These are phyloP conservation scores for Vombatus ursinus DNA, from an alignment of 2,113 vertebrate species.

Conservation along the genomic window DNA sequence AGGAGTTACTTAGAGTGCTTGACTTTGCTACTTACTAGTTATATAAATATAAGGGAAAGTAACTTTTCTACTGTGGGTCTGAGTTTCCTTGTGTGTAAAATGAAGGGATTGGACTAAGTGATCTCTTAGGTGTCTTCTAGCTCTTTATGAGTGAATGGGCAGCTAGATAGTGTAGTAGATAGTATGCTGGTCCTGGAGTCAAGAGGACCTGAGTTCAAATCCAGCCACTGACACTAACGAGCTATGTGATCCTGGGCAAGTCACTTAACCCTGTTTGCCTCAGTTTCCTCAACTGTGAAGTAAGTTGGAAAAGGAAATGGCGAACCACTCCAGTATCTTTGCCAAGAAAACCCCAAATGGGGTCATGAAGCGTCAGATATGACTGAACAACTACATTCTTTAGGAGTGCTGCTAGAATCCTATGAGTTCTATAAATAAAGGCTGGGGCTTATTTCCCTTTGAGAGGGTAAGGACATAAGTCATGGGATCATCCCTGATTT, in stretches of 20 bases:
- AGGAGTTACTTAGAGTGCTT: background rate
- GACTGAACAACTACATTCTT: background rate
- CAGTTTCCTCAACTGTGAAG: background rate
- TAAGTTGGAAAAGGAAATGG: background rate
- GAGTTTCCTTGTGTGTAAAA: background rate
- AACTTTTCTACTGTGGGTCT: background rate
- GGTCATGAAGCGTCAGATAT: background rate
- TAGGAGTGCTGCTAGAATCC: background rate
- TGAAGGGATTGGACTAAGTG: background rate
- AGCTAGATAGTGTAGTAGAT: background rate
- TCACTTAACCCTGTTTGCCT: background rate
- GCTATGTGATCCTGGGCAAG: background rate
- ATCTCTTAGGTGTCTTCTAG: background rate
- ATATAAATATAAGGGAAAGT: background rate
- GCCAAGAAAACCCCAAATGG: background rate
- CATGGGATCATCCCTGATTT: background rate
- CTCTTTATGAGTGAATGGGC: background rate
- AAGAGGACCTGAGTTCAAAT: background rate
- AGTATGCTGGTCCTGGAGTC: background rate
- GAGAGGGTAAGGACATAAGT: background rate
- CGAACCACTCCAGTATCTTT: background rate
- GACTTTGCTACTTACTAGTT: background rate
- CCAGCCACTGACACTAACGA: background rate
- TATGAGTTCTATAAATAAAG: background rate
- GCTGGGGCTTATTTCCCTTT: background rate